Conservation (phyloP, 1,140 invertebrate species). For the Trigoniulus corallinus region DNA sequence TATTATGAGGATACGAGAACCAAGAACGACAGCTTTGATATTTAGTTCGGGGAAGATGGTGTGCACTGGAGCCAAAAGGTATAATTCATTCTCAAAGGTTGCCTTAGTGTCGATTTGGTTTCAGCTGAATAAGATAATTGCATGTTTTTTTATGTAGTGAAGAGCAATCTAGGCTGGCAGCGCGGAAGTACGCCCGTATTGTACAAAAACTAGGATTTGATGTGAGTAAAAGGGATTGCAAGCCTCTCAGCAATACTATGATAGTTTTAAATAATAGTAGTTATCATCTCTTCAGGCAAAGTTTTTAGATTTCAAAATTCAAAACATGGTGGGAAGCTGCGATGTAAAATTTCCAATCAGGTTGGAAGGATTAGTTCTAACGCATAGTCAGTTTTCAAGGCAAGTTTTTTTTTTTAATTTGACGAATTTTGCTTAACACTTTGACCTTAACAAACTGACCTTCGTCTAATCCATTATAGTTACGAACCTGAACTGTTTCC, state of each 20-base stretch:
- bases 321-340: conserved; percentile 99
- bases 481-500: conserved; percentile 72
- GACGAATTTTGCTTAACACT: background rate
- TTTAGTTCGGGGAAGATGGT: conserved; percentile 99
- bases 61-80: conserved; percentile 94
- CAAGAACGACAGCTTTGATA: conserved; percentile 94
- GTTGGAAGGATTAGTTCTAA: conserved; percentile 88
- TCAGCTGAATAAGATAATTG: background rate
- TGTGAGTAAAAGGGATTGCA: too few relatives aligned
- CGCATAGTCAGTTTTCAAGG: conserved; percentile 94
- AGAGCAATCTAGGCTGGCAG: conserved; percentile 88
- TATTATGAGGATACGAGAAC: conserved; percentile 98
- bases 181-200: conserved; percentile 96
- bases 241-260: too few relatives aligned
- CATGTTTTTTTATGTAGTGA: conserved; percentile 41
- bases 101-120: background rate
- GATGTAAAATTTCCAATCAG: conserved; percentile 99
- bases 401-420: background rate
- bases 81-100: conserved; percentile 3
- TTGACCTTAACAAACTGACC: background rate
- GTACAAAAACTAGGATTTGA: conserved; percentile 96
- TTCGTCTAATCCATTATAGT: conserved; percentile 20
- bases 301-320: conserved; percentile 99
- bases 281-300: conserved; percentile 56
- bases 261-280: too few relatives aligned